A percentile compares a stretch with the other conserved stretches of the same genome.
phyloP scores from a whole-genome alignment of 1,140 invertebrate genomes.

The honey bee (Apis mellifera) region DNA sequence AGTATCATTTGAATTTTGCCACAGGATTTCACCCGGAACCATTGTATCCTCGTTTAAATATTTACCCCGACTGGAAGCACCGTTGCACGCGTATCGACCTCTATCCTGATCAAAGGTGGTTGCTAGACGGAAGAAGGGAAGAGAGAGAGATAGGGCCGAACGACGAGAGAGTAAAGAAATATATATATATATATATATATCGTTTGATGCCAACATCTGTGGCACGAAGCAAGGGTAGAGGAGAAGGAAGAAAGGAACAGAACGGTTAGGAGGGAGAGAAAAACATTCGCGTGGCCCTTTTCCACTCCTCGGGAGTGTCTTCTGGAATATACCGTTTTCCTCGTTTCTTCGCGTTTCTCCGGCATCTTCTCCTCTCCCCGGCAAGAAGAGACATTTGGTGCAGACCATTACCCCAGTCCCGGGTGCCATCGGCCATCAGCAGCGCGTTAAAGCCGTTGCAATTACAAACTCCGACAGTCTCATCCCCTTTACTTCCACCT shows the following conservation, averaged over 20 bases:
- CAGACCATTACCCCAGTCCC: conserved; percentile 75
- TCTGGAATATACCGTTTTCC: conserved; percentile 60
- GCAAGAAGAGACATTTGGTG: conserved; percentile 72
- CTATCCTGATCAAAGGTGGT: conserved; percentile 18
- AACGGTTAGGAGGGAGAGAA: conserved; percentile 39
- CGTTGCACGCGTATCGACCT: conserved; percentile 23
- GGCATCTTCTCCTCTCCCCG: conserved; percentile 48
- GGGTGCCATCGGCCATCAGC: conserved; percentile 77
- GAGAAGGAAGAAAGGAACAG: neutral
- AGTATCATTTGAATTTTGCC: neutral
- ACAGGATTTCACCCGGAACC: neutral
- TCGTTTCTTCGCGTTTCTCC: conserved; percentile 45
- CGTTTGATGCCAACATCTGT: conserved; percentile 37
- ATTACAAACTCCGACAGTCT: conserved; percentile 78
- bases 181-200: neutral
- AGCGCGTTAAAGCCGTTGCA: conserved; percentile 78
- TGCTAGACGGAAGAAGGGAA: neutral
- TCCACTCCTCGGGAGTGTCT: conserved; percentile 48
- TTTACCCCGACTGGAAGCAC: conserved; percentile 29
- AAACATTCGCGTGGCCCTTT: conserved; percentile 40
- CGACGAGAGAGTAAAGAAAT: conserved; percentile 27
- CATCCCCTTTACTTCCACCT: conserved; percentile 65
- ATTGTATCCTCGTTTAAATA: conserved; percentile 35
- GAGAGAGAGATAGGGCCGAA: too few species aligned
- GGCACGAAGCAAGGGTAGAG: conserved; percentile 55